Base-by-base conservation (phyloP, 2,888 invertebrate species). In the Uropetala carovei region DNA sequence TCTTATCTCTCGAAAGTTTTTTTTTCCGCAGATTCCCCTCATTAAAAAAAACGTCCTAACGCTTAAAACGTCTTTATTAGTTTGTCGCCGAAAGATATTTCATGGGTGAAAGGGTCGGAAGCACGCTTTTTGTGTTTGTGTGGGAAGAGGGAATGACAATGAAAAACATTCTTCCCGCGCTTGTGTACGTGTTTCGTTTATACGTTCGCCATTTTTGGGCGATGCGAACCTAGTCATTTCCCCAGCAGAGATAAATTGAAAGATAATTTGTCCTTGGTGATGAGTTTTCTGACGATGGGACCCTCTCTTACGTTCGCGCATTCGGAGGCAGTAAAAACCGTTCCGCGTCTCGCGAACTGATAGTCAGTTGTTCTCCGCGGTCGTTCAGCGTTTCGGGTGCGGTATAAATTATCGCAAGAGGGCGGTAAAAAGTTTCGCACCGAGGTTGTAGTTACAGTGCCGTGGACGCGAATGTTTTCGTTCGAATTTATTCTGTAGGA, bases 211-310 rank as follows among this genome's bases (percentile, higher is more conserved):
- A 27, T 27, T 27, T 75, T n/a, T n/a, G 22, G 75, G 22, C 14
- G 22, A 27, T 27, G 75, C 27, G 75, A 75, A 75, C 22, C 4
- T 4, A 22, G 22, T 75, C 75, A 11, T 75, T 68, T 75, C 68
- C 3, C 30, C 14, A 30, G 22, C 27, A 43, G 64, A 89, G 89
- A 89, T 89, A 64, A 89, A 64, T 89, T 68, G 43, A 64, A 89
- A 89, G 89, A 89, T 89, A 89, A 89, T 89, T 89, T 68, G 43
- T 68, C 43, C 59, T 64, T n/a, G 11, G 13, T 43, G 58, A 64
- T 89, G 43, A 64, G 64, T 89, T 89, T 43, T 89, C 86, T 64
- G 27, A 3, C 68, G 9, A 18, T 43, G 18, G 30, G 18, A 18
- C 89, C 27, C 75, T 64, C 16, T 1, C 27, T 27, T 1, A 43